These are phyloP conservation scores for Astatotilapia flaviijosephi DNA, from an alignment of 2,113 vertebrate species.

Conservation along the genomic window DNA sequence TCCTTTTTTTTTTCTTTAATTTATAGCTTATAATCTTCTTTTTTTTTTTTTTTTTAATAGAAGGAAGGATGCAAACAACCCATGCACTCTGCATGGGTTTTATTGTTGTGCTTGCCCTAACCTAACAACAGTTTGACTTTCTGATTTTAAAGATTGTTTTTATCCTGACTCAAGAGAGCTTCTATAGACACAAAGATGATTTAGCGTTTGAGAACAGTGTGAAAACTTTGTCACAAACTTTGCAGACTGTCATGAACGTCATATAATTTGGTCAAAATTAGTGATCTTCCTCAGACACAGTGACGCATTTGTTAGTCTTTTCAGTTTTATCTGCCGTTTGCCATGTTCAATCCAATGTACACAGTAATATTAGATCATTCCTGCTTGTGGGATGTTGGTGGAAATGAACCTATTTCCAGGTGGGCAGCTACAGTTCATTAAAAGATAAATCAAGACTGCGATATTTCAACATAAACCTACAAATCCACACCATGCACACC, in stretches of 20 bases:
- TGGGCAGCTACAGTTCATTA: conserved; percentile 35
- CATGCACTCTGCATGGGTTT: background rate
- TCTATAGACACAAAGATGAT: background rate
- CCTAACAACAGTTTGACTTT: background rate
- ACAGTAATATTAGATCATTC: conserved; percentile 7
- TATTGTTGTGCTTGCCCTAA: background rate
- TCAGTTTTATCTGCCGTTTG: background rate
- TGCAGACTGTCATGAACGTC: background rate
- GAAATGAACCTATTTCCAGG: background rate
- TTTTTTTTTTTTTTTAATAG: background rate
- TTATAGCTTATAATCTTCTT: background rate
- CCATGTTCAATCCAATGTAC: background rate
- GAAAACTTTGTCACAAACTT: background rate
- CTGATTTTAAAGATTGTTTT: background rate
- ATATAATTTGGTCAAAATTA: background rate
- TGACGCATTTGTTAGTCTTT: background rate
- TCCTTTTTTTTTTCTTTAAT: too few species aligned
- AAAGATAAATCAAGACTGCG: conserved; percentile 30
- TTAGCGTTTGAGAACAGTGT: background rate
- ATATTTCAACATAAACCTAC: background rate
- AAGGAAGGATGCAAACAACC: background rate
- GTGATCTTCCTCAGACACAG: background rate
- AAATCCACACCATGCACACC: background rate
- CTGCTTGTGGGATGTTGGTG: background rate
- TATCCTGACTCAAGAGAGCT: background rate